A percentile compares a stretch with the other conserved stretches of the same genome.
These are phyloP conservation scores for Ditula angustiorana DNA, from an alignment of 2,888 invertebrate species.

Conservation along the genomic window DNA sequence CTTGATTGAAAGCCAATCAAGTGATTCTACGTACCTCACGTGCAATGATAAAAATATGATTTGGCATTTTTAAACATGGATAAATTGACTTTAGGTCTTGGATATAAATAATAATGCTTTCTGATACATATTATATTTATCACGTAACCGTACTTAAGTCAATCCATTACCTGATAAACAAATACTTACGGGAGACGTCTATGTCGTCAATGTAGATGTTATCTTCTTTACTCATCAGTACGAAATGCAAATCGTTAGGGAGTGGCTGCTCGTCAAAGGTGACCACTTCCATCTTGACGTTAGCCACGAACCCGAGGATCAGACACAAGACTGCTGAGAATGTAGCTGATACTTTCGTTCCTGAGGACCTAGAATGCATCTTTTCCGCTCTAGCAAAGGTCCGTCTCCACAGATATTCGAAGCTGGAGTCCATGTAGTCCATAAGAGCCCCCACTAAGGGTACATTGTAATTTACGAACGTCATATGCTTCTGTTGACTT, in stretches of 20 bases:
- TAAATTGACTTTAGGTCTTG: neutral
- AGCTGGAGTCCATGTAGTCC: conserved; percentile 69
- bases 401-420: conserved; percentile 57
- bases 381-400: conserved; percentile 64
- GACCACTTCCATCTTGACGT: conserved; percentile 77
- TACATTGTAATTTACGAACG: conserved; percentile 65
- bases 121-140: neutral
- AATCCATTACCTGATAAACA: neutral
- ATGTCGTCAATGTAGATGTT: conserved; percentile 76
- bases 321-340: conserved; percentile 68
- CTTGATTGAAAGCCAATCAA: conserved; percentile 77
- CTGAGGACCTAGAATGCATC: conserved; percentile 57
- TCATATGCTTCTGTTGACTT: conserved; percentile 58
- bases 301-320: conserved; percentile 64
- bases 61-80: neutral
- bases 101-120: neutral
- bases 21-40: neutral
- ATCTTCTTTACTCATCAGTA: conserved; percentile 73
- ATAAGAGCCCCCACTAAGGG: conserved; percentile 71
- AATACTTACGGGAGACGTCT: conserved; percentile 70
- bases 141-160: neutral
- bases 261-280: conserved; percentile 65
- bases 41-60: neutral
- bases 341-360: conserved; percentile 59
- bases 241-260: conserved; percentile 68